Evolutionary conservation across 2,888 invertebrate species (phyloP).

Genomic region (Dastarcus helophoroides): DNA sequence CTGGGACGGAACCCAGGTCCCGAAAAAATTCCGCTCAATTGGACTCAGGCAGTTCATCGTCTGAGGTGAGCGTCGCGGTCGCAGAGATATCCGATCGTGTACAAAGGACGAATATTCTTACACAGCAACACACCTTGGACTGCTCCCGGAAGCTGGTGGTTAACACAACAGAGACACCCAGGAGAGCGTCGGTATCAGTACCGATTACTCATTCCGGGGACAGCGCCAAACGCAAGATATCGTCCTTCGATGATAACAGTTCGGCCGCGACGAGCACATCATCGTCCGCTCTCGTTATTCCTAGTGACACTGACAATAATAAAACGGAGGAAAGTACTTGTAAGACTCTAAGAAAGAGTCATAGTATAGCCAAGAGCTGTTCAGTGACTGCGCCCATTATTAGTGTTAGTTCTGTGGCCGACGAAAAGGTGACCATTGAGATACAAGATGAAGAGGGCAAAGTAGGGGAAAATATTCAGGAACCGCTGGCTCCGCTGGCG

Average conservation of each 20-base stretch:
- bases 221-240: slow-evolving; percentile 27
- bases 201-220: slow-evolving; percentile 35
- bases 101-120: slow-evolving; percentile 49
- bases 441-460: slow-evolving; percentile 11
- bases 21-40: slow-evolving; percentile 56
- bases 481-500: slow-evolving; percentile 52
- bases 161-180: slow-evolving; percentile 28
- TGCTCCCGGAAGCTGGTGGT: slow-evolving; percentile 39
- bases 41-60: slow-evolving; percentile 64
- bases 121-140: slow-evolving; percentile 57
- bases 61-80: slow-evolving; percentile 54
- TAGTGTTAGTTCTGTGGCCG: slow-evolving; percentile 62
- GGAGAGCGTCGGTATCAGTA: slow-evolving; percentile 36
- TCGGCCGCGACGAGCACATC: slow-evolving; percentile 14
- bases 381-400: slow-evolving; percentile 48
- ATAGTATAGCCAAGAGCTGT: slow-evolving; percentile 35
- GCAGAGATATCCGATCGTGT: slow-evolving; percentile 24
- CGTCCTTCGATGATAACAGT: slow-evolving; percentile 40
- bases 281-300: slow-evolving; percentile 19
- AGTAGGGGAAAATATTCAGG: slow-evolving; percentile 8
- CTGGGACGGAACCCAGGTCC: slow-evolving; percentile 31
- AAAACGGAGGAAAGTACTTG: slow-evolving; percentile 25
- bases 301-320: slow-evolving; percentile 28
- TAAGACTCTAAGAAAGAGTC: slow-evolving; percentile 33
- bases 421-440: slow-evolving; percentile 34